Evolutionary conservation across 2,888 invertebrate genomes (phyloP).

Genomic region (Parapristionchus giblindavisi): DNA sequence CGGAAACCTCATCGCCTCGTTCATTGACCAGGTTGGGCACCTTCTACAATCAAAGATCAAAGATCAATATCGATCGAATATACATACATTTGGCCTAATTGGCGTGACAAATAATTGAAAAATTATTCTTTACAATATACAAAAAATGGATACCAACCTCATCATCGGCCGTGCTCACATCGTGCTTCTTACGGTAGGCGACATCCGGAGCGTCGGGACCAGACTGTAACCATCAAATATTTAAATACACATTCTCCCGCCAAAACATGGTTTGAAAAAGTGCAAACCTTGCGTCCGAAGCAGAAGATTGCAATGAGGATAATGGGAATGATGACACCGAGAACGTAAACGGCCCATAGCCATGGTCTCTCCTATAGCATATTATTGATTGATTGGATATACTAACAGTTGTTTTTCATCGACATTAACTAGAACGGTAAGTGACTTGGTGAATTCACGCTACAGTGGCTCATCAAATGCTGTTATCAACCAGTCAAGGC

Average conservation of each 20-base stretch:
- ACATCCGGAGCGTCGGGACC: conserved; percentile 67
- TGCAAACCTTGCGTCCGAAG: conserved; percentile 73
- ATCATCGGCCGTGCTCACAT: conserved; percentile 77
- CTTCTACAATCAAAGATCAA: conserved; percentile 48
- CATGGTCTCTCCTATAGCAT: conserved; percentile 87
- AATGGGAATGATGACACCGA: conserved; percentile 82
- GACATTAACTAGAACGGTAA: too few species aligned
- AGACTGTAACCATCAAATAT: conserved; percentile 34
- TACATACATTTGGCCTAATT: not conserved
- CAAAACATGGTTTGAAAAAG: not conserved
- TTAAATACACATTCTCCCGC: not conserved
- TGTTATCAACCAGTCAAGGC: too few species aligned
- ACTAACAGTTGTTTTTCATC: too few species aligned
- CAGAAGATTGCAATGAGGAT: conserved; percentile 84
- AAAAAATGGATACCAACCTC: conserved; percentile 29
- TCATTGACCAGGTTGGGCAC: conserved; percentile 55
- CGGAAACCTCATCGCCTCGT: conserved; percentile 60
- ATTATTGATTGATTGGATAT: too few species aligned
- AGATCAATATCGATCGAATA: conserved; percentile 62
- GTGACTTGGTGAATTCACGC: too few species aligned
- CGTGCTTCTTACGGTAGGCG: conserved; percentile 80
- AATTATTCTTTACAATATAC: too few species aligned
- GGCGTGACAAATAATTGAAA: conserved; percentile 39
- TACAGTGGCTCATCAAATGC: too few species aligned
- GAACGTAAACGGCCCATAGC: conserved; percentile 86